Percentiles rank a stretch among this genome's conserved stretches.
Conservation (phyloP, 1,140 invertebrate genomes). For the Drosophila arawakana region DNA sequence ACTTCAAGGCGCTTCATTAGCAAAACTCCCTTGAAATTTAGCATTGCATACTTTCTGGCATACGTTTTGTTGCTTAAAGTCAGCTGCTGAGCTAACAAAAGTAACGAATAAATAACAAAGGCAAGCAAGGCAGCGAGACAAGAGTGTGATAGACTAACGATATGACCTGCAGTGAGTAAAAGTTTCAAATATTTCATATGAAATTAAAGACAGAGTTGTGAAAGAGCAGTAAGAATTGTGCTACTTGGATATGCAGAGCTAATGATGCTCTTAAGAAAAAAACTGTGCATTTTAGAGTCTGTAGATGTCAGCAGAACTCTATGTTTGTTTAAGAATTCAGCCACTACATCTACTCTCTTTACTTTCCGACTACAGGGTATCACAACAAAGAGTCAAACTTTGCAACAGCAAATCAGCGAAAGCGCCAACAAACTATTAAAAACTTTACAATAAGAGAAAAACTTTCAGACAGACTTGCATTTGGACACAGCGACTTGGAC, state of each 20-base stretch:
- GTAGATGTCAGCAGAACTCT: neutral
- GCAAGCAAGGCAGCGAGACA: neutral
- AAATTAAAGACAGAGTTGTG: neutral
- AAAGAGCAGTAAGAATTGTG: too few relatives aligned
- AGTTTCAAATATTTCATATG: neutral
- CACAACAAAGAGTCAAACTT: slow-evolving; percentile 58
- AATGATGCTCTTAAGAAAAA: too few relatives aligned
- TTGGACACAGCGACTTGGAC: slow-evolving; percentile 63
- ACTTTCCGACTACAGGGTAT: slow-evolving; percentile 4
- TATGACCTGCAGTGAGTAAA: neutral
- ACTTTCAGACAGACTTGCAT: slow-evolving; percentile 55
- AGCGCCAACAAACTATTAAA: slow-evolving; percentile 82
- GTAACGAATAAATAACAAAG: slow-evolving; percentile 11
- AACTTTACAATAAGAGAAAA: slow-evolving; percentile 80
- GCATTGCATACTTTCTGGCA: slow-evolving; percentile 45
- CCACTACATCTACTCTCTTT: neutral
- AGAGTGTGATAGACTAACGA: neutral
- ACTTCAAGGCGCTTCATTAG: slow-evolving; percentile 61
- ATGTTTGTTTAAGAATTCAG: neutral
- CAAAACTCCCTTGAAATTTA: slow-evolving; percentile 63
- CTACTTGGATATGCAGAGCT: too few relatives aligned
- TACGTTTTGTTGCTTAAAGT: slow-evolving; percentile 50
- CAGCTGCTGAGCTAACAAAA: slow-evolving; percentile 19
- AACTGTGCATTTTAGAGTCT: too few relatives aligned
- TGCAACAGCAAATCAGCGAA: slow-evolving; percentile 77